Base-by-base conservation (phyloP, 2,113 vertebrate species). In the Oncorhynchus kisutch region DNA sequence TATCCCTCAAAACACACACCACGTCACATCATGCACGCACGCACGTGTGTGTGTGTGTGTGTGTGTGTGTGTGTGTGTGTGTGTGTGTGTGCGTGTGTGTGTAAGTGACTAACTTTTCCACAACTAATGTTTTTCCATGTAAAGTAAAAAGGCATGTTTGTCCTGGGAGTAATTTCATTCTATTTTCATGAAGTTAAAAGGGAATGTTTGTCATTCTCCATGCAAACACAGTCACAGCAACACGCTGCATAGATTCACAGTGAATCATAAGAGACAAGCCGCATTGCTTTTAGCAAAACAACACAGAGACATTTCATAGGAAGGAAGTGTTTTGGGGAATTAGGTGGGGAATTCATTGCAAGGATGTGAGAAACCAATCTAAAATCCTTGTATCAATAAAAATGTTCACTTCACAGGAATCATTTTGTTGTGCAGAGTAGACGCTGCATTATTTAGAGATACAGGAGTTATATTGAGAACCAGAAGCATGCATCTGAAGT, bases 1-100 rank as follows among this genome's bases (percentile, higher is more conserved):
- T 54, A 77, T 72, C 29, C 57, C n/a, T 80, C 71, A 73, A 45
- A 31, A 73, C 71, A 71, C 71, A 82, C 31, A 45, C 49, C 34
- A 73, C 51, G 67, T 62, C 66, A 57, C 49, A 13, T 22, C 39
- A 45, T 45, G 8, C 9, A 13, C 27, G 67, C 3, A 9, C 5
- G 24, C n/a, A n/a, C n/a, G n/a, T n/a, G n/a, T n/a, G n/a, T n/a
- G n/a, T n/a, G 60, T 59, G 67, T 68, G 67, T 39, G 31, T 7
- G 48, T 8, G n/a, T 25, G 39, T 49, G 60, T 11, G 67, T 66
- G 70, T 77, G 29, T 5, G 64, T 67, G 27, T 71, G 20, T 45
- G 67, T 31, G 0, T 0, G 45, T 54, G 45, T n/a, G 64, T 54
- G 48, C 29, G 24, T 74, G 25, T n/a, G 64, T 54, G 48, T 70